These are phyloP conservation scores for Spondyliosoma cantharus DNA, from an alignment of 2,797 vertebrate species.

Conservation along the genomic window DNA sequence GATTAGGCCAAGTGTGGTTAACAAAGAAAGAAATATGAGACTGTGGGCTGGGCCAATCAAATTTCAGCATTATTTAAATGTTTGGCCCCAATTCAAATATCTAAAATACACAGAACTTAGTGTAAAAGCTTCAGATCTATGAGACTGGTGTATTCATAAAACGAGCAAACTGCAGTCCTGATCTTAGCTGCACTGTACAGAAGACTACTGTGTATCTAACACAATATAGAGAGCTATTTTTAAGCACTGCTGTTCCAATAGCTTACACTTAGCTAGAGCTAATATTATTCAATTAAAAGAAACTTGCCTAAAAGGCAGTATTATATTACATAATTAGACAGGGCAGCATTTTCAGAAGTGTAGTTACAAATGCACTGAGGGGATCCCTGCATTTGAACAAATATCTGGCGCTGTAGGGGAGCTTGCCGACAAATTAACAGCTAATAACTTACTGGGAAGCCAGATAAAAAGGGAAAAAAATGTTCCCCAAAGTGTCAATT, in stretches of 20 bases:
- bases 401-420: conserved; percentile 97
- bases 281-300: conserved; percentile 97
- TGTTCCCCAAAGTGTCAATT: conserved; percentile 87
- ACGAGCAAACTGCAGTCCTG: conserved; percentile 8
- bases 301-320: conserved; percentile 95
- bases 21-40: conserved; percentile 82
- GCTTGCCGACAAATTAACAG: conserved; percentile 98
- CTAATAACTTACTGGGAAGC: conserved; percentile 96
- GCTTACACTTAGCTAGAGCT: conserved; percentile 86
- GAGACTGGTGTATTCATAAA: conserved; percentile 24
- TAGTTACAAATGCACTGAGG: conserved; percentile 98
- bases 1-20: conserved; percentile 81
- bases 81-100: conserved; percentile 69
- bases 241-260: conserved; percentile 66
- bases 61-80: conserved; percentile 73
- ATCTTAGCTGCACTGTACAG: conserved; percentile 5
- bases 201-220: conserved; percentile 37
- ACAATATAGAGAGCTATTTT: conserved; percentile 50
- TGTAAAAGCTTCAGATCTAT: conserved; percentile 53
- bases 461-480: conserved; percentile 82
- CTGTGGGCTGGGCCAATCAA: conserved; percentile 68
- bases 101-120: conserved; percentile 57
- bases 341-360: conserved; percentile 94
- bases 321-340: conserved; percentile 99
- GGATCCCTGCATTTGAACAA: conserved; percentile 99